Evolutionary conservation across 2,888 invertebrate genomes (phyloP), one percentile per base, ranked within the genome.

Genomic region (Lutraria lutraria): DNA sequence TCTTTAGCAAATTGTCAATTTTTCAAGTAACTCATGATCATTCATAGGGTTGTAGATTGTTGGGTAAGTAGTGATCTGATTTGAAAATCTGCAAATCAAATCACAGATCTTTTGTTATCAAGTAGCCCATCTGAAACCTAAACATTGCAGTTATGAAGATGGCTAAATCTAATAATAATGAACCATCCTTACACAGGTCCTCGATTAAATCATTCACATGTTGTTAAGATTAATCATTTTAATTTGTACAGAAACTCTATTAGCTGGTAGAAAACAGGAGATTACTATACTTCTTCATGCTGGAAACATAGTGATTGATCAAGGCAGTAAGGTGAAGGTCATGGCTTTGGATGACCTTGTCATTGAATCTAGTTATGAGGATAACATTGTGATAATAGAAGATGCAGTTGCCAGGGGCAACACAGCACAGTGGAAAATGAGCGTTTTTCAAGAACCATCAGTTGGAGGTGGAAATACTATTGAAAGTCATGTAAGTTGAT

Each of bases 311-410:
- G 83, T 89, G 29, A 91, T 95, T 72, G 89, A 89, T 54, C 88
- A 91, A 6, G 98, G 98, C 13, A 92, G 91, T 31, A 89, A 89
- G 63, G 88, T 95, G 52, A 91, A 86, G 54, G 84, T 95, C 60
- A 88, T 87, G 25, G 81, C 93, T 13, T 90, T 93, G 10, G 87
- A 88, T 83, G 93, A 93, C 31, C 90, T 95, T 25, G 76, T 60
- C 16, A 85, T 94, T 3, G 88, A 89, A 63, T 86, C 88, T 25
- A 87, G 84, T 52, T 81, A 63, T 25, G 87, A 54, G 43, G 91
- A 88, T 79, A 91, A 91, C 54, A 84, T 89, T 19, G 88, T 93
- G 29, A 54, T 81, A 8, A 16, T 91, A 68, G 81, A 89, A 19
- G 82, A 81, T 25, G 85, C 63, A 31, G 86, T 82, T 56, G 86